Base-by-base conservation (phyloP, 2,113 vertebrate species). In the Nannospalax galili region DNA sequence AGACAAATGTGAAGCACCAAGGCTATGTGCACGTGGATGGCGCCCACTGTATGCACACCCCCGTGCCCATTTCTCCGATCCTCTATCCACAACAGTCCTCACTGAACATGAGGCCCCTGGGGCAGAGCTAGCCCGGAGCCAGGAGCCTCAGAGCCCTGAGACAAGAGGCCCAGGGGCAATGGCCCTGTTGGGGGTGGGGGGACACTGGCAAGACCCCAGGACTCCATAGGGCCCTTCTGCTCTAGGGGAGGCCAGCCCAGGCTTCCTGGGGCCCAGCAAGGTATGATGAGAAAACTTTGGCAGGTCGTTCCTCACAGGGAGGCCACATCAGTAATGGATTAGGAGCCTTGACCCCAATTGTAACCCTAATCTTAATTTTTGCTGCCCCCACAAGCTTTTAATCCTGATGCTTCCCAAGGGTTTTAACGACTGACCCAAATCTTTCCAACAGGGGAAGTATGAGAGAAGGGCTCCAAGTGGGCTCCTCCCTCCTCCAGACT, bases 371-470 rank as follows among this genome's bases (percentile, higher is more conserved):
- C 78, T 35, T 73, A 20, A 67, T 62, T 84, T 37, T 56, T 40
- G n/a, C 88, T 82, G 82, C 58, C 79, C 69, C 65, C 4, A n/a
- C 28, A 24, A 35, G 58, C 17, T 81, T 81, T 92, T 90, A 94
- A 92, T 91, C 90, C 79, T 77, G 58, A 35, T 28, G 19, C 81
- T 77, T 30, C 20, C 70, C 40, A 65, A 20, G 72, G 86, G 17
- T 35, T 75, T 88, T 80, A 90, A 80, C 58, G 35, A 28, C 90
- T 95, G 90, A 89, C 85, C 85, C 64, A 64, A 72, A 89, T 89
- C 85, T 69, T 35, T 30, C 81, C 2, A 1, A 9, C 42, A 65
- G 26, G 20, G 69, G 52, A 56, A 64, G 74, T 5, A 20, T 3
- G 35, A 48, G 40, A 78, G 11, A n/a, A 14, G 19, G 35, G 15